Conservation (phyloP, 1,140 invertebrate species). For the Antheraea mylitta region DNA sequence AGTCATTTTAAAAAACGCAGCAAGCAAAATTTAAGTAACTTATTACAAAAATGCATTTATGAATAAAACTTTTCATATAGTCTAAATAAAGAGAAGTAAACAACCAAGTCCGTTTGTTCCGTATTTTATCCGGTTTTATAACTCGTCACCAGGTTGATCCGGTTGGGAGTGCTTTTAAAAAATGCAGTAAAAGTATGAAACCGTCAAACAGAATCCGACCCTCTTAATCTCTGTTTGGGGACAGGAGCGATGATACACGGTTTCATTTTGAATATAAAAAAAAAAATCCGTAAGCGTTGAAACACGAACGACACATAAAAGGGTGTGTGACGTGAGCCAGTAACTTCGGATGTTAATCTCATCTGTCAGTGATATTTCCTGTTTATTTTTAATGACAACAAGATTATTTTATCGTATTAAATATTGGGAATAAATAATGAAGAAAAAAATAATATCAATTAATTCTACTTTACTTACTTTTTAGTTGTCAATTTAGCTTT, state of each 20-base stretch:
- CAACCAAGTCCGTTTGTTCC: neutral
- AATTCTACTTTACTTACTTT: too few species aligned
- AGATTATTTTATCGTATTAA: neutral
- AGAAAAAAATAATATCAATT: too few species aligned
- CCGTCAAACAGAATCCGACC: neutral
- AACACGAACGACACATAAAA: neutral
- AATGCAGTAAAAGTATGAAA: neutral
- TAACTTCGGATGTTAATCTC: neutral
- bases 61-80: too few species aligned
- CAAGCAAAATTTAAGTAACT: too few species aligned
- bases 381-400: neutral
- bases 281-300: neutral
- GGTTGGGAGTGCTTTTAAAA: neutral
- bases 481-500: too few species aligned
- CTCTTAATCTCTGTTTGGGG: constrained; percentile 1
- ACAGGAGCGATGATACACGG: neutral
- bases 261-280: neutral
- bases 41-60: too few species aligned
- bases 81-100: neutral
- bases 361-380: neutral
- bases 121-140: neutral
- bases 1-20: too few species aligned
- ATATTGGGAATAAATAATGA: neutral
- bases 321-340: neutral
- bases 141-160: neutral